Conservation (phyloP, 2,888 invertebrate species). For the Cheilosia grossa region DNA sequence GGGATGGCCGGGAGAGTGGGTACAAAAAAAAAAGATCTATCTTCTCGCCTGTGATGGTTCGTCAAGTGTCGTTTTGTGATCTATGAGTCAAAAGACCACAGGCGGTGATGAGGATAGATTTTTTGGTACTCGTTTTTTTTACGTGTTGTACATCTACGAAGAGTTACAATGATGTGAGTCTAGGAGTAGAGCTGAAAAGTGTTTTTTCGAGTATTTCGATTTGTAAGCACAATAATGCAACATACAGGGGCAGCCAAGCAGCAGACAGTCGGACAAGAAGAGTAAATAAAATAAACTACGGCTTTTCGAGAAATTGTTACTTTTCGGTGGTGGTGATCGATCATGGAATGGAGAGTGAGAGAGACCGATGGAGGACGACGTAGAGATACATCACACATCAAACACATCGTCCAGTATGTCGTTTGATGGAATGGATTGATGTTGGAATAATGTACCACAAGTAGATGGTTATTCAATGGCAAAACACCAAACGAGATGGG, state of each 20-base stretch:
- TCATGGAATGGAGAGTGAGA: constrained; percentile 25
- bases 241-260: constrained; percentile 47
- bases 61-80: constrained; percentile 79
- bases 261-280: constrained; percentile 53
- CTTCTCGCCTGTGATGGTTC: constrained; percentile 24
- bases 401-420: constrained; percentile 29
- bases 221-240: constrained; percentile 49
- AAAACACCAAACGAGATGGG: constrained; percentile 5
- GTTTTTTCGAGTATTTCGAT: constrained; percentile 57
- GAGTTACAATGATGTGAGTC: constrained; percentile 26
- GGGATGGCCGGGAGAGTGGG: background rate
- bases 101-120: constrained; percentile 56
- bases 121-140: constrained; percentile 33
- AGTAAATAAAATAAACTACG: constrained; percentile 46
- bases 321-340: constrained; percentile 53
- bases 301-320: constrained; percentile 47
- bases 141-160: constrained; percentile 23
- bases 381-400: constrained; percentile 49
- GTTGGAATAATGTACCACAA: constrained; percentile 12
- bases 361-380: constrained; percentile 19
- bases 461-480: constrained; percentile 36
- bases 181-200: constrained; percentile 58
- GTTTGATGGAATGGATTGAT: constrained; percentile 52
- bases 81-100: constrained; percentile 76
- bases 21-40: constrained; percentile 16